Conservation (phyloP, 2,113 vertebrate genomes). For the Cyprinodon brontotheroides region DNA sequence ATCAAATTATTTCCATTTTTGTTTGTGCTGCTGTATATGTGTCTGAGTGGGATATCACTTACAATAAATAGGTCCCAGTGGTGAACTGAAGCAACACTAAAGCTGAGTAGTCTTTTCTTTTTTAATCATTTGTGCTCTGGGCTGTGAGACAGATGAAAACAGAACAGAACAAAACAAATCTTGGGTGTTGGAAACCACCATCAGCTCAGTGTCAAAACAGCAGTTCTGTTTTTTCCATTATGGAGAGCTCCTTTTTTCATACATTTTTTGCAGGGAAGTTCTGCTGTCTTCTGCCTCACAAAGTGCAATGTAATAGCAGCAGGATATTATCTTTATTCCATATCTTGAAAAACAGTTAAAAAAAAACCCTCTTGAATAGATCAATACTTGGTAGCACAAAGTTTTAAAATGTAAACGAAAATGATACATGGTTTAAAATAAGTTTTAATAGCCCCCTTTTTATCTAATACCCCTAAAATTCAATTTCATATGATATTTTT, state of each 20-base stretch:
- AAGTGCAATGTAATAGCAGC: neutral
- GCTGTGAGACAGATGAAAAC: conserved; percentile 12
- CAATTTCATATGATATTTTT: too few species aligned
- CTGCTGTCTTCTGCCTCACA: neutral
- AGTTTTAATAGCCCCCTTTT: too few species aligned
- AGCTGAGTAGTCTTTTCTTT: conserved; percentile 9
- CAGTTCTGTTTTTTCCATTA: neutral
- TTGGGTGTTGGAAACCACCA: neutral
- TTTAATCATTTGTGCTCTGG: conserved; percentile 13
- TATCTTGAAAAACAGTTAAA: too few species aligned
- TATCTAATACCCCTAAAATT: too few species aligned
- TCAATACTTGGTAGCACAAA: too few species aligned
- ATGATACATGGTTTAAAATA: too few species aligned
- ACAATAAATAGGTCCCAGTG: conserved; percentile 34
- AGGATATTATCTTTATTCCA: neutral
- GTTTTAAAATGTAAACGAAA: too few species aligned
- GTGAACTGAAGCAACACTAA: conserved; percentile 25
- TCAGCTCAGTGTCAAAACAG: conserved; percentile 8
- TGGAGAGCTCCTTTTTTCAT: neutral
- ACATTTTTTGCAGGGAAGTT: neutral
- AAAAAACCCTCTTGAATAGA: too few species aligned
- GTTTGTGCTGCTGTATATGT: neutral
- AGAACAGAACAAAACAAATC: conserved; percentile 10
- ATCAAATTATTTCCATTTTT: conserved; percentile 12
- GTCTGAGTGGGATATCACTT: conserved; percentile 22